phyloP scores from a whole-genome alignment of 2,888 invertebrate genomes.

The Blera fallax region DNA sequence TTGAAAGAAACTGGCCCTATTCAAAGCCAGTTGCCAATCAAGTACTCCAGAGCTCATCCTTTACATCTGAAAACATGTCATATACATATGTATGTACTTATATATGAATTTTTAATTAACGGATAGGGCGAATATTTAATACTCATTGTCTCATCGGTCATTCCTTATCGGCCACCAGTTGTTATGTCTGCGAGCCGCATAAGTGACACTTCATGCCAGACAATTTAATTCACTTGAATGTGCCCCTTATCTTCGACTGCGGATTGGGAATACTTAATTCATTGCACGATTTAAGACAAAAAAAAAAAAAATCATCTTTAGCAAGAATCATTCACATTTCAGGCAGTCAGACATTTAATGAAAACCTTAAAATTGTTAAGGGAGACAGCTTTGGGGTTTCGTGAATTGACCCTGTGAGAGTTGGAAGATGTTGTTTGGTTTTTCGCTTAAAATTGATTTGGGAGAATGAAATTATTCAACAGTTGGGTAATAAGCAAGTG shows the following conservation, averaged over 20 bases:
- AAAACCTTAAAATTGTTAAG: no score
- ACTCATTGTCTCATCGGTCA: conserved; percentile 3
- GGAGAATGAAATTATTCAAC: no score
- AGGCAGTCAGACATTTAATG: background rate
- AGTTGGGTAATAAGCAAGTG: no score
- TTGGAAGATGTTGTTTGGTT: no score
- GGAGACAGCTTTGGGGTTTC: no score
- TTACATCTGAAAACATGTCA: background rate
- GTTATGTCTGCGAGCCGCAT: background rate
- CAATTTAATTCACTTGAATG: conserved; percentile 9
- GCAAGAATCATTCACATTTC: background rate
- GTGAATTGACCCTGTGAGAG: no score
- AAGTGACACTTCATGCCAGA: background rate
- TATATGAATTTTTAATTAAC: background rate
- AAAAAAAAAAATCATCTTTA: background rate
- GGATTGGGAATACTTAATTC: conserved; percentile 19
- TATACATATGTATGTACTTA: no score
- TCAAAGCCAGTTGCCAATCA: background rate
- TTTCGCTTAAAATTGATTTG: no score
- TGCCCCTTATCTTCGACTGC: background rate
- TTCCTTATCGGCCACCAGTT: conserved; percentile 1
- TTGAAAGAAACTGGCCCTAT: background rate
- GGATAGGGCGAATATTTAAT: background rate
- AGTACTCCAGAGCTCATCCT: background rate
- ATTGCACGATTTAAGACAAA: background rate